phyloP scores from a whole-genome alignment of 2,797 vertebrate genomes.

The Eulemur mongoz region DNA sequence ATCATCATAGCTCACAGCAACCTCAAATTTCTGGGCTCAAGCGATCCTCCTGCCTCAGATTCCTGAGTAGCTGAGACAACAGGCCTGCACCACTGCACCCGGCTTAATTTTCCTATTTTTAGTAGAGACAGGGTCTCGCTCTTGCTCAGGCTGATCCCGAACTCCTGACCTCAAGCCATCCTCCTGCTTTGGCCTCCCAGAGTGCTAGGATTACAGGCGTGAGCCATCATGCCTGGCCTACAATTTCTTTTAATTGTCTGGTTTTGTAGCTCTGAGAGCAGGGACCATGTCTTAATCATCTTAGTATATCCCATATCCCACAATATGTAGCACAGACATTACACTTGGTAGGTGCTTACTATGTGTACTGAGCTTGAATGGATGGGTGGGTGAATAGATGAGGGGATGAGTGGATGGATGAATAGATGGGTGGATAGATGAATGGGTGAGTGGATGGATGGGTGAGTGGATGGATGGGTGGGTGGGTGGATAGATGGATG shows the following conservation, averaged over 20 bases:
- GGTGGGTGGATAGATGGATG: neutral
- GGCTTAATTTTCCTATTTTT: too few species aligned
- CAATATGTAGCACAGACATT: neutral
- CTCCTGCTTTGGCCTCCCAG: too few species aligned
- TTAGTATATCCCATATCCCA: neutral
- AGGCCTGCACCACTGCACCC: too few species aligned
- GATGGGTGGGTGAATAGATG: neutral
- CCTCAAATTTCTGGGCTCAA: too few species aligned
- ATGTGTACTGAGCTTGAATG: neutral
- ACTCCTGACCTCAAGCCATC: too few species aligned
- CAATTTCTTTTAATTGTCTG: neutral
- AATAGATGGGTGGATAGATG: neutral
- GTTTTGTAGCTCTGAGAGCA: neutral
- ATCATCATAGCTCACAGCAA: too few species aligned
- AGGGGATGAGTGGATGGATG: neutral
- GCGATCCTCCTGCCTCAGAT: too few species aligned
- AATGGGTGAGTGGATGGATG: accelerated
- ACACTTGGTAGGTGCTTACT: neutral
- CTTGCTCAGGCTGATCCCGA: too few species aligned
- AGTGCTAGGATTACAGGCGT: too few species aligned
- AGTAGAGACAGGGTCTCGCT: too few species aligned
- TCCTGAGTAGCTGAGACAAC: too few species aligned
- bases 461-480: accelerated
- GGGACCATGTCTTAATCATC: neutral
- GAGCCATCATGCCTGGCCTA: neutral